Conservation (phyloP, 2,888 invertebrate species). For the Lathronympha strigana region DNA sequence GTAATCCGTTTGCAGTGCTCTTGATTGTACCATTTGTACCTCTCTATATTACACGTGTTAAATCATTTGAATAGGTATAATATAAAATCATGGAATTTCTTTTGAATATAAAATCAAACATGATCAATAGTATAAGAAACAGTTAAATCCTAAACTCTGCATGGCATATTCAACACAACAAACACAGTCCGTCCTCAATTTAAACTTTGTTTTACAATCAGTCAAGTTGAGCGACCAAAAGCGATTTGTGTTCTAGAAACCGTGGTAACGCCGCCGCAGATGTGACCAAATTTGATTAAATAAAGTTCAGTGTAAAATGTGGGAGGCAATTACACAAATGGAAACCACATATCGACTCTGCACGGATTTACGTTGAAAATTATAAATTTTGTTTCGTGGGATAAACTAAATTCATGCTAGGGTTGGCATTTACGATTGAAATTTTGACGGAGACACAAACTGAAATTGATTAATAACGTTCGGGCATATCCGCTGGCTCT, state of each 20-base stretch:
- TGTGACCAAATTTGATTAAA: slow-evolving; percentile 37
- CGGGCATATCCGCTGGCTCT: too few relatives aligned
- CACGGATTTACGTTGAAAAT: background rate
- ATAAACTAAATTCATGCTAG: background rate
- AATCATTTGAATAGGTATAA: too few relatives aligned
- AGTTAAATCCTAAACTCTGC: background rate
- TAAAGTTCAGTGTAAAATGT: slow-evolving; percentile 23
- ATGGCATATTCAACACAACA: slow-evolving; percentile 13
- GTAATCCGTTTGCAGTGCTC: too few relatives aligned
- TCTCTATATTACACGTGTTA: too few relatives aligned
- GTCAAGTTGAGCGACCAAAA: slow-evolving; percentile 2
- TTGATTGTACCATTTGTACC: too few relatives aligned
- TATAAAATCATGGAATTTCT: too few relatives aligned
- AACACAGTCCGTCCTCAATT: too few relatives aligned
- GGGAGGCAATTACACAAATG: slow-evolving; percentile 1
- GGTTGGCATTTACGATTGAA: background rate
- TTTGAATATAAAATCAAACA: too few relatives aligned
- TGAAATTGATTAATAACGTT: too few relatives aligned
- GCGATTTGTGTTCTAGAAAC: slow-evolving; percentile 23
- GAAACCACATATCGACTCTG: background rate
- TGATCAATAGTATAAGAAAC: background rate
- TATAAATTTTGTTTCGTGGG: background rate
- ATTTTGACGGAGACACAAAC: background rate
- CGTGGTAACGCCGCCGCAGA: slow-evolving; percentile 5
- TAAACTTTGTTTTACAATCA: slow-evolving; percentile 10